Percentiles rank a stretch among this genome's conserved stretches.
Conservation (phyloP, 2,888 invertebrate genomes). For the Ernsta delagoae region DNA sequence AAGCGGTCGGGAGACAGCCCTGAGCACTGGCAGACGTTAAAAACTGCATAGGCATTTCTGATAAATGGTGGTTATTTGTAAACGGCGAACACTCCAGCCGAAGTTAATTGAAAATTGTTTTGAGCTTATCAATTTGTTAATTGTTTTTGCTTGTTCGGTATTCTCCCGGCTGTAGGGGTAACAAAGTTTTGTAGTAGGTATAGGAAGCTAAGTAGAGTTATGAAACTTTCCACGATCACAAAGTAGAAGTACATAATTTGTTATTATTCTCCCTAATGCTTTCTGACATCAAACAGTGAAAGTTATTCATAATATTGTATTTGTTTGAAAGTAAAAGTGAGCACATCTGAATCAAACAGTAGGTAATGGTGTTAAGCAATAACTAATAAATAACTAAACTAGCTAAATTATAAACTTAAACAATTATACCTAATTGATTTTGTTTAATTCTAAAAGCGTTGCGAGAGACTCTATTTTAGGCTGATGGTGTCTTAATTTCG, state of each 20-base stretch:
- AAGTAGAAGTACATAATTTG: not conserved
- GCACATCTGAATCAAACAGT: too few species aligned
- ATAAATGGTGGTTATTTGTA: conserved; percentile 84
- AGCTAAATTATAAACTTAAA: too few species aligned
- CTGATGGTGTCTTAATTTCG: not conserved
- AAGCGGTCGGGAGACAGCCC: conserved; percentile 59
- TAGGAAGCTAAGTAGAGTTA: conserved; percentile 48
- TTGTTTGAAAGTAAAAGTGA: too few species aligned
- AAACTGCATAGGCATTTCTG: conserved; percentile 85
- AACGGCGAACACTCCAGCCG: conserved; percentile 80
- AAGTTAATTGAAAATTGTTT: conserved; percentile 85
- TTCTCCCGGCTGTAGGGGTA: conserved; percentile 70
- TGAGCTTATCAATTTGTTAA: conserved; percentile 85
- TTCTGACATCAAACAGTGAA: not conserved
- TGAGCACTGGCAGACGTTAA: conserved; percentile 66
- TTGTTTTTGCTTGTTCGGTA: conserved; percentile 82
- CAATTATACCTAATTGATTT: too few species aligned
- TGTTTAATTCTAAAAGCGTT: not conserved
- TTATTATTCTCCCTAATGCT: not conserved
- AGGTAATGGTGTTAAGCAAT: too few species aligned
- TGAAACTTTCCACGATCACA: conserved; percentile 13
- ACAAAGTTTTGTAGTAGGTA: conserved; percentile 60
- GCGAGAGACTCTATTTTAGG: not conserved
- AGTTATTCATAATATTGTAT: not conserved
- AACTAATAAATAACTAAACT: too few species aligned